These are phyloP conservation scores for Sebastes cheni DNA, from an alignment of 2,797 vertebrate genomes.

Conservation along the genomic window DNA sequence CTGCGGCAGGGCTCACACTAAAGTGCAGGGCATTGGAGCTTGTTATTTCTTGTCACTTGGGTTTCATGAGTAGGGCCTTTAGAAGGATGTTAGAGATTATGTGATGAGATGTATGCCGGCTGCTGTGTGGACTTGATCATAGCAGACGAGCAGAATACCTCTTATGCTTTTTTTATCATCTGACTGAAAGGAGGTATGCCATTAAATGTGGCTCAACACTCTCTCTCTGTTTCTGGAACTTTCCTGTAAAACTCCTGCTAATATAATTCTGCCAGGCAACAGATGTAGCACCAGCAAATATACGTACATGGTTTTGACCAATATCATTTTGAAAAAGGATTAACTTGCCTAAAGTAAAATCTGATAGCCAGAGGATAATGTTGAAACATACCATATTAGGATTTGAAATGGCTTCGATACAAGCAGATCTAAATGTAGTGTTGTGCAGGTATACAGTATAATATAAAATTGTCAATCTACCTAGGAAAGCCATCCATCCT, in stretches of 20 bases:
- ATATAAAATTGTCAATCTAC: background rate
- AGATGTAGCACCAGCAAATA: background rate
- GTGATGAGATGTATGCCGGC: conserved; percentile 55
- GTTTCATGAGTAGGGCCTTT: conserved; percentile 49
- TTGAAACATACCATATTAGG: background rate
- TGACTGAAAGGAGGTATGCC: conserved; percentile 16
- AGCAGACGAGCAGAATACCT: conserved; percentile 45
- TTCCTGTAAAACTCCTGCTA: background rate
- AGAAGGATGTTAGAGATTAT: conserved; percentile 70
- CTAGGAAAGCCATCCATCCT: too few relatives aligned
- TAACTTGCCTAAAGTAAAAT: background rate
- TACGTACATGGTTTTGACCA: background rate
- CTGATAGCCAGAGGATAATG: background rate
- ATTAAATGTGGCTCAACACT: conserved; percentile 29
- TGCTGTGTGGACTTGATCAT: conserved; percentile 51
- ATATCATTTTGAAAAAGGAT: background rate
- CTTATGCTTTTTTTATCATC: conserved; percentile 46
- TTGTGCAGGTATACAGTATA: background rate
- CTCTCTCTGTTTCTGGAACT: conserved; percentile 6
- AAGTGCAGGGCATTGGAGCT: conserved; percentile 58
- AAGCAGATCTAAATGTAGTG: background rate
- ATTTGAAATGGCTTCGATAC: background rate
- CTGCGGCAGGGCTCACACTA: conserved; percentile 32
- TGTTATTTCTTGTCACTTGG: conserved; percentile 69
- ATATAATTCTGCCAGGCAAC: conserved; percentile 1